A percentile compares a stretch with the other conserved stretches of the same genome.
phyloP scores from a whole-genome alignment of 92 coral and sea anemone genomes.

The Umimayanthus chanpuru region DNA sequence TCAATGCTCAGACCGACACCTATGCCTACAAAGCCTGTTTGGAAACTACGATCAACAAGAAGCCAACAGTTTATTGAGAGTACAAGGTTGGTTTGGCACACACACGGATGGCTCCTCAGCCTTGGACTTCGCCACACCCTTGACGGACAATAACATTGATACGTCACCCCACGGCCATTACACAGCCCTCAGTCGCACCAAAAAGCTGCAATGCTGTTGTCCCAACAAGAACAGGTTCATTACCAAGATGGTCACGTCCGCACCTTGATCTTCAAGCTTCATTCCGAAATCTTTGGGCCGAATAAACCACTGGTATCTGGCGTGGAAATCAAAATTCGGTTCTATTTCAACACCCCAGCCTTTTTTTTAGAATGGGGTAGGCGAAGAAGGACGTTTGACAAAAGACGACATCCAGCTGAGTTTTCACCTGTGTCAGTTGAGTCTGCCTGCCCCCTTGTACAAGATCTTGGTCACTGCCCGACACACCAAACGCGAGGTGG shows the following conservation, averaged over 20 bases:
- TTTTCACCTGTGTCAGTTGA: too few species aligned
- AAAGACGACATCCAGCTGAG: too few species aligned
- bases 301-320: too few species aligned
- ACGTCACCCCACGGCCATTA: not conserved
- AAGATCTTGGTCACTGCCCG: too few species aligned
- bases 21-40: not conserved
- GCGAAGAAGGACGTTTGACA: too few species aligned
- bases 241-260: not conserved
- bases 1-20: not conserved
- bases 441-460: too few species aligned
- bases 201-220: not conserved
- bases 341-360: too few species aligned
- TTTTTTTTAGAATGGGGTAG: too few species aligned
- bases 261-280: not conserved
- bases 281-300: not conserved
- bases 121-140: not conserved
- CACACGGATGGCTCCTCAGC: not conserved
- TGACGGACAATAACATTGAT: not conserved
- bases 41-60: not conserved
- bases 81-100: not conserved
- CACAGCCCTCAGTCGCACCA: not conserved
- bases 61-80: not conserved
- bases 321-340: too few species aligned
- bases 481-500: too few species aligned
- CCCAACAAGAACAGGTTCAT: not conserved